Conservation (phyloP, 1,140 invertebrate genomes). For the Drosophila miranda region DNA sequence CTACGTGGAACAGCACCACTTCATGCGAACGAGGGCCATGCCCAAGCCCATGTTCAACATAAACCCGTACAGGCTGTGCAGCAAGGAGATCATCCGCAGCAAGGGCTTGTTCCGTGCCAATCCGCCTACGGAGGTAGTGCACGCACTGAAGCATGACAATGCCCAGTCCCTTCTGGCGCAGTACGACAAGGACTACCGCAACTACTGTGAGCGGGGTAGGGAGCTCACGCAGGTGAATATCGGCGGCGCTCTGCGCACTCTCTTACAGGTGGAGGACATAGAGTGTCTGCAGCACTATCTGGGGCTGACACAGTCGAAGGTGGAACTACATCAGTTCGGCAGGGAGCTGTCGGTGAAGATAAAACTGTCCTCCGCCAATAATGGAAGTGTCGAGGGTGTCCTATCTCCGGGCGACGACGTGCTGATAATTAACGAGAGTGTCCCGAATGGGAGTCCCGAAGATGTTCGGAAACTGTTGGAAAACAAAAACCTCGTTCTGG, state of each 20-base stretch:
- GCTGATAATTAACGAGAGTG: constrained; percentile 54
- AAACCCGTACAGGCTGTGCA: constrained; percentile 62
- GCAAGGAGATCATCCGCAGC: constrained; percentile 42
- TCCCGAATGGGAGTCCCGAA: neutral
- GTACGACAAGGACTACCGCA: constrained; percentile 53
- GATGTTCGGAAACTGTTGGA: constrained; percentile 49
- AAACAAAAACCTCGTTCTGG: constrained; percentile 43
- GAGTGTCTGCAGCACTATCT: constrained; percentile 61
- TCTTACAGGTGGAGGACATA: constrained; percentile 74
- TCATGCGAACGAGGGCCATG: constrained; percentile 65
- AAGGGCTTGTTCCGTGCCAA: constrained; percentile 33
- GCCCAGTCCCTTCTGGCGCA: constrained; percentile 43
- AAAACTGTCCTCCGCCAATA: constrained; percentile 15
- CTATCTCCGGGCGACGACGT: constrained; percentile 68
- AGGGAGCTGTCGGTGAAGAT: constrained; percentile 67
- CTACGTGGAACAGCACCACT: constrained; percentile 76
- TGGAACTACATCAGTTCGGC: constrained; percentile 63
- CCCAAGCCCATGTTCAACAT: constrained; percentile 62
- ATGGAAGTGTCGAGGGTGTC: constrained; percentile 57
- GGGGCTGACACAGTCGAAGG: constrained; percentile 55
- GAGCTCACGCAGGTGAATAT: constrained; percentile 50
- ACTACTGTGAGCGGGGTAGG: constrained; percentile 47
- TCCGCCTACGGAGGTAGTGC: constrained; percentile 41
- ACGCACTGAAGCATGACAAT: constrained; percentile 49
- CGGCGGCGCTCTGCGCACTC: constrained; percentile 37